Base-by-base conservation (phyloP, 2,113 vertebrate species). In the Pycnonotus jocosus region DNA sequence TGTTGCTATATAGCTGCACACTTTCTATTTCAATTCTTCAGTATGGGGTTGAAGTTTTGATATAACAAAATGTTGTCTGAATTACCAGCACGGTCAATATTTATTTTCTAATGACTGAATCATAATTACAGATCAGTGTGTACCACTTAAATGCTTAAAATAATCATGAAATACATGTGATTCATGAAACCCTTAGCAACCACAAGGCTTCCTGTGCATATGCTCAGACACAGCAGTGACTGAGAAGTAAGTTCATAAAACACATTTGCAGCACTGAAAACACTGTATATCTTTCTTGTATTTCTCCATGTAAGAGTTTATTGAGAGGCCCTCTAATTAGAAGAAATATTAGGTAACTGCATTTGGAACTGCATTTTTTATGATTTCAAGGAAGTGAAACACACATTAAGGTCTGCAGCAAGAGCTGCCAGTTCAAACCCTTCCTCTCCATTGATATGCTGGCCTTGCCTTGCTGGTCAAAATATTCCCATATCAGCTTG, bases 101-200 rank as follows among this genome's bases (percentile, higher is more conserved):
- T 95, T 92, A 87, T 96, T 96, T 95, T 92, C 73, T 92, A 95
- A 78, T 95, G 76, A 81, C 73, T 88, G 69, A 95, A 91, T 88
- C 73, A 88, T 91, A 90, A 92, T 80, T 86, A 81, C 53, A 85
- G 80, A 92, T 96, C 88, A 93, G 60, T 12, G 5, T 88, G 81
- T 93, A 95, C 76, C 76, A 83, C 82, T 86, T 93, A 33, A 68
- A 40, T 88, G 65, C 82, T 96, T 93, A 95, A 95, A 94, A 96
- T 94, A 93, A 90, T 87, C 58, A 78, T 38, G 51, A 89, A 96
- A 78, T 70, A 30, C 86, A 81, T 86, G 58, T 94, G 74, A 87
- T 96, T 94, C 30, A 64, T 86, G 88, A 95, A 97, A 88, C 57
- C 58, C 53, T 66, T 88, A 95, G 92, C 92, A 96, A 94, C 56